Evolutionary conservation across 2,113 vertebrate species (phyloP).

Genomic region (Sarotherodon lohbergeri): DNA sequence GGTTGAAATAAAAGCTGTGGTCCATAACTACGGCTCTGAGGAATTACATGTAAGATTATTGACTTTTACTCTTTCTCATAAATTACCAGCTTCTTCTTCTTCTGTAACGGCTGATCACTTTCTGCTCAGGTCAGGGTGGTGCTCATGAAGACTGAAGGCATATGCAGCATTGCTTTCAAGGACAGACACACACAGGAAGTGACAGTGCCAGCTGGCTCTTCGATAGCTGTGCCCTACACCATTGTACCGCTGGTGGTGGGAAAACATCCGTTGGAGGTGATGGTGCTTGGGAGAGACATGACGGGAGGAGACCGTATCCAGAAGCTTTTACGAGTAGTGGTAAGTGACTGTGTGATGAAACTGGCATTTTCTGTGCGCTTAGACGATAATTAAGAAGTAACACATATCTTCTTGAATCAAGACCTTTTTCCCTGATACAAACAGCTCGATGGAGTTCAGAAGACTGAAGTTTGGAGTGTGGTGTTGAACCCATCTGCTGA

Average conservation of each 20-base stretch:
- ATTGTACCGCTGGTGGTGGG: slow-evolving; percentile 70
- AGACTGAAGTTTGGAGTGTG: slow-evolving; percentile 55
- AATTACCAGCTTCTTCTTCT: not conserved
- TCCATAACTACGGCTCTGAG: slow-evolving; percentile 63
- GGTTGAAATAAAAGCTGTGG: slow-evolving; percentile 72
- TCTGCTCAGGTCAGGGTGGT: slow-evolving; percentile 69
- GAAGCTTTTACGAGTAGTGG: slow-evolving; percentile 71
- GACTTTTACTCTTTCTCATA: not conserved
- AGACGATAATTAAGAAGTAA: not conserved
- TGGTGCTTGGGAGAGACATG: slow-evolving; percentile 26
- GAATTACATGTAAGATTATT: slow-evolving; percentile 49
- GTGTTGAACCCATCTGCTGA: slow-evolving; percentile 62
- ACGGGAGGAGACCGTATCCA: slow-evolving; percentile 60
- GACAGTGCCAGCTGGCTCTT: slow-evolving; percentile 29
- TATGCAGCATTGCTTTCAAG: slow-evolving; percentile 73
- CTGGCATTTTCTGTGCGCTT: not conserved
- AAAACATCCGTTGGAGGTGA: slow-evolving; percentile 68
- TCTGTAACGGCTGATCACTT: not conserved
- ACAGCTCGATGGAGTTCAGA: slow-evolving; percentile 73
- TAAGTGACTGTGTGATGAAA: slow-evolving; percentile 25
- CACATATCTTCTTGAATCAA: not conserved
- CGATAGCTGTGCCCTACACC: slow-evolving; percentile 64
- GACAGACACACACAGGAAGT: slow-evolving; percentile 59
- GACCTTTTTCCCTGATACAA: not conserved
- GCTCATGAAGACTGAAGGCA: slow-evolving; percentile 66